phyloP scores from a whole-genome alignment of 2,888 invertebrate genomes.

The Dusona sp. region DNA sequence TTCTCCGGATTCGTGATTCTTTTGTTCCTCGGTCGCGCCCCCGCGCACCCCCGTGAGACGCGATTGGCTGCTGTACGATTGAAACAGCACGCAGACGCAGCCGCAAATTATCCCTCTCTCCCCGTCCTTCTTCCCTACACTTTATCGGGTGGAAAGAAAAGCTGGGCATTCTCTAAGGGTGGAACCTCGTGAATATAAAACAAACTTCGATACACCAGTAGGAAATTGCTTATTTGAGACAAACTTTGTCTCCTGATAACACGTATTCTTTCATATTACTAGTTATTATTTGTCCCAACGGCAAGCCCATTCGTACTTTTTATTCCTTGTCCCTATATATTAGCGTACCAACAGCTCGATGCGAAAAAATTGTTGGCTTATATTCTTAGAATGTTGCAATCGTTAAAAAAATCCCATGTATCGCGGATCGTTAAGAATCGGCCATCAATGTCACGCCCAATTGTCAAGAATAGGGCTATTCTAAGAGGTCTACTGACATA shows the following conservation, averaged over 20 bases:
- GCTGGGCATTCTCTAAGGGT: slow-evolving; percentile 71
- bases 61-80: slow-evolving; percentile 79
- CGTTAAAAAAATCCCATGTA: not conserved
- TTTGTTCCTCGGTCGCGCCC: slow-evolving; percentile 80
- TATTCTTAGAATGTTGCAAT: not conserved
- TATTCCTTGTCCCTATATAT: not conserved
- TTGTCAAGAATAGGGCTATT: not conserved
- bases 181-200: slow-evolving; percentile 78
- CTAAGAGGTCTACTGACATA: slow-evolving; percentile 28
- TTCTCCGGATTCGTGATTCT: slow-evolving; percentile 75
- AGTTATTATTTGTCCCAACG: not conserved
- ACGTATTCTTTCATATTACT: not conserved
- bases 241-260: not conserved
- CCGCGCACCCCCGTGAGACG: slow-evolving; percentile 76
- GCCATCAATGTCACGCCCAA: not conserved
- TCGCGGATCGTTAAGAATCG: not conserved
- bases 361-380: not conserved
- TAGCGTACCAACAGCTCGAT: not conserved
- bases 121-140: not conserved
- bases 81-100: slow-evolving; percentile 82
- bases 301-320: not conserved
- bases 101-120: slow-evolving; percentile 79
- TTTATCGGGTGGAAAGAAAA: slow-evolving; percentile 41
- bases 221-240: slow-evolving; percentile 14
- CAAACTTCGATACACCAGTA: slow-evolving; percentile 57